Evolutionary conservation across 2,113 vertebrate species (phyloP).

Genomic region (Pygoscelis adeliae): DNA sequence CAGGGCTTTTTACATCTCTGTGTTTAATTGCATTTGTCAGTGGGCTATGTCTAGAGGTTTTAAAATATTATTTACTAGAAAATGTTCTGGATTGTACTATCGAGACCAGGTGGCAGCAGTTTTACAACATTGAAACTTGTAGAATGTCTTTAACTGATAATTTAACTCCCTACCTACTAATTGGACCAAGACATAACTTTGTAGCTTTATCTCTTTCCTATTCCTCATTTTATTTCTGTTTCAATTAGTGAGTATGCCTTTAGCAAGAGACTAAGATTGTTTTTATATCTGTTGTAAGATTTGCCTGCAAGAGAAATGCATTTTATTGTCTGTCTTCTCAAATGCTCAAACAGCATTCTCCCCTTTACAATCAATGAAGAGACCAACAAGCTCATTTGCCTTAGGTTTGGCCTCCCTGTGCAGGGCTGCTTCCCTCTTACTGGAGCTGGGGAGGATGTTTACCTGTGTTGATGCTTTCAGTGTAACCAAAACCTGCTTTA

Average conservation of each 20-base stretch:
- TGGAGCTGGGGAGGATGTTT: background rate
- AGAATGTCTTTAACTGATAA: conserved; percentile 47
- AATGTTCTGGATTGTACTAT: background rate
- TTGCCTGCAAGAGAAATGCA: conserved; percentile 44
- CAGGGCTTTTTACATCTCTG: background rate
- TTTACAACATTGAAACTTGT: conserved; percentile 28
- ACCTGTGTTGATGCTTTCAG: background rate
- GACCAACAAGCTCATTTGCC: background rate
- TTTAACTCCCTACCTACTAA: conserved; percentile 64
- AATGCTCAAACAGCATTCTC: background rate
- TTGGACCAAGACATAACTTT: conserved; percentile 54
- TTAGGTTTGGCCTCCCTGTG: background rate
- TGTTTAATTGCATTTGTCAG: conserved; percentile 5
- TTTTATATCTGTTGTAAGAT: conserved; percentile 42
- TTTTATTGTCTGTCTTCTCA: conserved; percentile 59
- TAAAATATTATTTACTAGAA: conserved; percentile 16
- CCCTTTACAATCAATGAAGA: background rate
- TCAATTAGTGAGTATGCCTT: conserved; percentile 53
- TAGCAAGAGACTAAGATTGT: conserved; percentile 51
- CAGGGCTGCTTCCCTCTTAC: background rate
- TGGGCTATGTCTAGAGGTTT: conserved; percentile 14
- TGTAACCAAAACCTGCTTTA: background rate
- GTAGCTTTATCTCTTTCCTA: conserved; percentile 53
- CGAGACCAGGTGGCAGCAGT: conserved; percentile 38
- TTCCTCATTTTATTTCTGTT: conserved; percentile 58